A percentile compares a stretch with the other conserved stretches of the same genome.
phyloP scores from a whole-genome alignment of 2,797 vertebrate species.

The Lacerta viridis region DNA sequence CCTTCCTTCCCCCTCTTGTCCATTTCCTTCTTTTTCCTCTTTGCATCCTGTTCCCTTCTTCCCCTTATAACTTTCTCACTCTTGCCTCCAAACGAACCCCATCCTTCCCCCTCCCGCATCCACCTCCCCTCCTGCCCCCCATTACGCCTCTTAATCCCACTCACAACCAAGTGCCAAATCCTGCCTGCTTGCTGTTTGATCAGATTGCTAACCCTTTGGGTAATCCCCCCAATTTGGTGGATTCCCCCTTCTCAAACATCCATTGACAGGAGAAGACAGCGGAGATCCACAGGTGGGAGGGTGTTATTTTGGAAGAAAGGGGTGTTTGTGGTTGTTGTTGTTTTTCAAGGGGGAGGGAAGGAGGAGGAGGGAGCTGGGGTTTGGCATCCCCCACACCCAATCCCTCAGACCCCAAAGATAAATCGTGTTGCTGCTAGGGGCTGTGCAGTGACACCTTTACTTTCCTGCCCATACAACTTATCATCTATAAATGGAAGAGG shows the following conservation, averaged over 20 bases:
- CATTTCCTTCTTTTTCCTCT: no score
- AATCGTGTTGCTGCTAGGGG: no score
- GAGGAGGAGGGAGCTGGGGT: no score
- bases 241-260: constrained; percentile 78
- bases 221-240: constrained; percentile 89
- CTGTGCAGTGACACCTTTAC: neutral
- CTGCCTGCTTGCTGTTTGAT: constrained; percentile 95
- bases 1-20: no score
- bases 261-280: constrained; percentile 76
- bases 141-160: constrained; percentile 63
- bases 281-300: neutral
- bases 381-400: no score
- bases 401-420: neutral
- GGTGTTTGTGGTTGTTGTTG: neutral
- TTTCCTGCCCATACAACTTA: neutral
- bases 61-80: neutral
- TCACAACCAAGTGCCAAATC: constrained; percentile 87
- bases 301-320: neutral
- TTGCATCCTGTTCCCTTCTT: no score
- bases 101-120: neutral
- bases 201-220: constrained; percentile 90
- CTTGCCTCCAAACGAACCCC: constrained; percentile 15
- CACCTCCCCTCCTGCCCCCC: constrained; percentile 11
- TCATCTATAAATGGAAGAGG: neutral
- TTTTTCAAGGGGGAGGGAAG: neutral